phyloP scores from a whole-genome alignment of 1,140 invertebrate species.

The Bombus difficillimus region DNA sequence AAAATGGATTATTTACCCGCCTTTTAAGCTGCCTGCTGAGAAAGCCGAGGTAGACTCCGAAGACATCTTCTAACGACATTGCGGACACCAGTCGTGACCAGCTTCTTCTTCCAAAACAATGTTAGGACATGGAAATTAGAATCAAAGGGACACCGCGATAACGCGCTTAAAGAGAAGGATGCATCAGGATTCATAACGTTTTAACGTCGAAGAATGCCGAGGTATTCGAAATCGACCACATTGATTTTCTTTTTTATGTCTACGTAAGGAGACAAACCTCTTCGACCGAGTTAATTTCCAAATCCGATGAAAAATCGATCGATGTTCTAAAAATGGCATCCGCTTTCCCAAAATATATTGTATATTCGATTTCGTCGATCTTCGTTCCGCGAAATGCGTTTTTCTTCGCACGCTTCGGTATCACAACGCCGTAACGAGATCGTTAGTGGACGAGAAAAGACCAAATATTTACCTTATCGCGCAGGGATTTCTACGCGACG shows the following conservation, averaged over 20 bases:
- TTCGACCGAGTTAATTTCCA: too few relatives aligned
- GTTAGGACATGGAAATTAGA: slow-evolving; percentile 57
- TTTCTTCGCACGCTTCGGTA: neutral
- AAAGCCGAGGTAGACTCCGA: slow-evolving; percentile 46
- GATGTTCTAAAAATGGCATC: neutral
- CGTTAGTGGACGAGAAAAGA: neutral
- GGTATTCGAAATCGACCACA: neutral
- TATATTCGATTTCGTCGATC: too few relatives aligned
- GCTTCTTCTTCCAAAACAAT: slow-evolving; percentile 50
- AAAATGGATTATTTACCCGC: slow-evolving; percentile 65
- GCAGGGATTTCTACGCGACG: neutral
- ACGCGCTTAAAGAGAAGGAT: slow-evolving; percentile 27
- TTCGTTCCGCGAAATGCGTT: too few relatives aligned
- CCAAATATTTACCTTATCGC: neutral
- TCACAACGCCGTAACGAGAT: neutral
- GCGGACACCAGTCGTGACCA: slow-evolving; percentile 17
- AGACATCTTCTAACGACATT: slow-evolving; percentile 63
- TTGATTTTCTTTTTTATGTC: neutral
- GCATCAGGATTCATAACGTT: neutral
- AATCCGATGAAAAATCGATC: too few relatives aligned
- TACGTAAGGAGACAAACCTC: too few relatives aligned
- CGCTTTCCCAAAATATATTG: too few relatives aligned
- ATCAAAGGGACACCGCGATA: slow-evolving; percentile 28
- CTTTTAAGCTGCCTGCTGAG: slow-evolving; percentile 66
- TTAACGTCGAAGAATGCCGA: too few relatives aligned